phyloP scores from a whole-genome alignment of 1,140 invertebrate genomes.

The Oscheius sp. region DNA sequence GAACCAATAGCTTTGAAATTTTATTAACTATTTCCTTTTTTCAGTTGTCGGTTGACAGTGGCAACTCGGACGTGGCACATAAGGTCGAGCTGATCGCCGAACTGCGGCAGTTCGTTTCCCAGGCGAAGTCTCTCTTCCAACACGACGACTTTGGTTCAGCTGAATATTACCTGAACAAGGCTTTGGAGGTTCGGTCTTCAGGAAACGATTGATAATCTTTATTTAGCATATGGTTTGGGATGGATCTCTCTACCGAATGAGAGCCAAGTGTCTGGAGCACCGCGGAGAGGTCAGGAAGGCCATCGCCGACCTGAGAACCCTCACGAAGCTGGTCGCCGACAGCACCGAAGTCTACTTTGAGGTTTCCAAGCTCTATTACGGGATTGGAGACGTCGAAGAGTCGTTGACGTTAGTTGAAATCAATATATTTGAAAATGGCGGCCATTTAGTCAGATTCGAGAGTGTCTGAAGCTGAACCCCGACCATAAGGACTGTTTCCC shows the following conservation, averaged over 20 bases:
- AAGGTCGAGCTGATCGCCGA: slow-evolving; percentile 26
- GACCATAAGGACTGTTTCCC: slow-evolving; percentile 93
- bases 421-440: slow-evolving; percentile 33
- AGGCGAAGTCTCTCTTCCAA: slow-evolving; percentile 68
- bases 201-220: background rate
- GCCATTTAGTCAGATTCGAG: slow-evolving; percentile 76
- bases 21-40: background rate
- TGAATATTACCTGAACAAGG: slow-evolving; percentile 70
- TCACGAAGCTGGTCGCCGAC: slow-evolving; percentile 84
- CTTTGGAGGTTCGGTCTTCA: slow-evolving; percentile 71
- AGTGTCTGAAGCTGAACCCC: slow-evolving; percentile 94
- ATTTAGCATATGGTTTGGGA: slow-evolving; percentile 77
- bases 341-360: slow-evolving; percentile 84
- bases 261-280: slow-evolving; percentile 79
- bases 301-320: slow-evolving; percentile 81
- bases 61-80: slow-evolving; percentile 11
- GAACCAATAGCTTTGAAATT: background rate
- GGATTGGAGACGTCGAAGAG: slow-evolving; percentile 84
- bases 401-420: slow-evolving; percentile 73
- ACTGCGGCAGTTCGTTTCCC: slow-evolving; percentile 15
- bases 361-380: slow-evolving; percentile 79
- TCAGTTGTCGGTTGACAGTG: slow-evolving; percentile 13
- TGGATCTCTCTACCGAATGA: slow-evolving; percentile 74
- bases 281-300: slow-evolving; percentile 80
- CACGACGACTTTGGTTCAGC: slow-evolving; percentile 72